phyloP scores from a whole-genome alignment of 2,797 vertebrate genomes.

The Rhynchonycteris naso region DNA sequence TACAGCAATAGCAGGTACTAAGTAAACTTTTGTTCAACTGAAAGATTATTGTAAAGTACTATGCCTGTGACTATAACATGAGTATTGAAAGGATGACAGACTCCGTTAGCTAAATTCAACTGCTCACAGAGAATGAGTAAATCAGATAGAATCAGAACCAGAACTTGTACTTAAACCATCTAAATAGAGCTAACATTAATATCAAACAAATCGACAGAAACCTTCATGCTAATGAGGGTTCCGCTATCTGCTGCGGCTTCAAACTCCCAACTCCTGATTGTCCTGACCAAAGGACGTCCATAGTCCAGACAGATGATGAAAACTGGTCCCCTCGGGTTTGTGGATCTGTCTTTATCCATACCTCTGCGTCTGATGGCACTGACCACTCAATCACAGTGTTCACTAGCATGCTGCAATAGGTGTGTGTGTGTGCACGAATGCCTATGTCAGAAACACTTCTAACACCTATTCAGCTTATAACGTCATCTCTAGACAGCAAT shows the following conservation, averaged over 20 bases:
- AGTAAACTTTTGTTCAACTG: background rate
- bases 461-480: background rate
- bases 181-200: background rate
- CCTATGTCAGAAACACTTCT: background rate
- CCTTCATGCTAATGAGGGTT: background rate
- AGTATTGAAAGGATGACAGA: conserved; percentile 14
- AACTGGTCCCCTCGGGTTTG: background rate
- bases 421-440: no score
- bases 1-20: background rate
- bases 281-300: background rate
- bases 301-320: background rate
- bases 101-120: background rate
- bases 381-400: background rate
- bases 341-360: background rate
- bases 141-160: background rate
- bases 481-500: background rate
- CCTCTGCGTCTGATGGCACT: background rate
- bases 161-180: background rate
- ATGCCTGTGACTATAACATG: background rate
- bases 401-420: background rate
- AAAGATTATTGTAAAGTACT: background rate
- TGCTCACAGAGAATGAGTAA: background rate
- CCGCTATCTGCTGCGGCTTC: background rate
- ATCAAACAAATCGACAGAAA: conserved; percentile 18
- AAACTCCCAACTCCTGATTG: background rate